Base-by-base conservation (phyloP, 2,113 vertebrate genomes). In the Empidonax traillii region DNA sequence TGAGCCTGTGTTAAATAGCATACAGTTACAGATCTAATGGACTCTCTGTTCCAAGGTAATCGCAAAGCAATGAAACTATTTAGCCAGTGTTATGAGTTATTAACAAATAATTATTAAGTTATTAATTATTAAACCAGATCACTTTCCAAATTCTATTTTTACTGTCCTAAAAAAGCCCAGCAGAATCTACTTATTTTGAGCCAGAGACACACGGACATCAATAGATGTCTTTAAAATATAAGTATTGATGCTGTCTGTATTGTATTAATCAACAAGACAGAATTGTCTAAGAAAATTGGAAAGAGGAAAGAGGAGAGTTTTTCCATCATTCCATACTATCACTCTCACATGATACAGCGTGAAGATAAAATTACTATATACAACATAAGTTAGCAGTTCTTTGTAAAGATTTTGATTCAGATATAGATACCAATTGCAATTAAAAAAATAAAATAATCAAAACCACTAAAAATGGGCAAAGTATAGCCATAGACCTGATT, bases 131-230 rank as follows among this genome's bases (percentile, higher is more conserved):
- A 59, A 63, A 6, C 19, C 27, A 59, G 7, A 67, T 51, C 1
- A 16, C 8, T 67, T 67, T 87, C 15, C 69, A 71, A 87, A 72
- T 77, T 93, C 9, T 10, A 20, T 72, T 89, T 74, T 17, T 53
- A 10, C 3, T 39, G 7, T 27, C 16, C 5, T 27, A 81, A 37
- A 65, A 55, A 41, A 43, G 0, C 0, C 5, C 12, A 21, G 41
- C 12, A 63, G 13, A 67, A 68, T 83, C 22, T 33, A 49, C 24
- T 14, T 61, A 59, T 47, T 79, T 11, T 44, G 33, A 85, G 10
- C 12, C 33, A 46, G 21, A 77, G 37, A 74, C 30, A 63, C 28
- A 55, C 1, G 74, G 14, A 75, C 69, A 33, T 67, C 23, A 61
- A 53, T 33, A 78, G 21, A 24, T 52, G 24, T 51, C 61, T 76